These are phyloP conservation scores for Scaptomyza hsui DNA, from an alignment of 1,140 invertebrate genomes.

Conservation along the genomic window DNA sequence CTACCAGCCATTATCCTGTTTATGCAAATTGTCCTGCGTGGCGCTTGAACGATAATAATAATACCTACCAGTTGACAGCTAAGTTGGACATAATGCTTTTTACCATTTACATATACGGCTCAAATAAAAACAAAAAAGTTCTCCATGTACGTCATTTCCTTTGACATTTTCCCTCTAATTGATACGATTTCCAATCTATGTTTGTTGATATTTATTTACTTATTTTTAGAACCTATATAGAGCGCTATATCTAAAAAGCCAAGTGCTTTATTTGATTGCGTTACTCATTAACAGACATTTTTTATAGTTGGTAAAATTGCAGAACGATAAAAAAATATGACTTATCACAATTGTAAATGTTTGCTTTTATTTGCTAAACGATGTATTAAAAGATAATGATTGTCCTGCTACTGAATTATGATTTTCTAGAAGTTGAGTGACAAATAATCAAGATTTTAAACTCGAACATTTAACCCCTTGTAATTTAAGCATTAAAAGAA, in stretches of 20 bases:
- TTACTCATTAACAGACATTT: not conserved
- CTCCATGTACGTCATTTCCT: not conserved
- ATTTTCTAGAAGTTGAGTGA: too few species aligned
- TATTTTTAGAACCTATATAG: not conserved
- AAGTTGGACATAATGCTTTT: not conserved
- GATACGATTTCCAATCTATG: not conserved
- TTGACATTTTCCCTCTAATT: constrained; percentile 1
- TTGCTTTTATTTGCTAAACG: too few species aligned
- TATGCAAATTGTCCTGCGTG: constrained; percentile 33
- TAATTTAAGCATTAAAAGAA: too few species aligned
- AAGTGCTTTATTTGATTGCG: not conserved
- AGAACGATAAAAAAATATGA: not conserved
- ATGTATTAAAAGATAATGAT: too few species aligned
- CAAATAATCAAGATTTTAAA: too few species aligned
- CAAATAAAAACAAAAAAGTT: too few species aligned
- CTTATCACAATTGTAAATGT: not conserved
- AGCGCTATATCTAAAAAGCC: not conserved
- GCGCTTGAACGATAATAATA: constrained; percentile 6
- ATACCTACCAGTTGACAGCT: constrained; percentile 18
- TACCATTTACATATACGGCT: too few species aligned
- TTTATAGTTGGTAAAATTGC: not conserved
- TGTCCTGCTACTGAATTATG: too few species aligned
- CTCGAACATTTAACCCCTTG: too few species aligned
- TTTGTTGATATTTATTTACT: not conserved
- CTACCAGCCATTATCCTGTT: not conserved